Evolutionary conservation across 2,888 invertebrate genomes (phyloP), one percentile per base, ranked within the genome.

Genomic region (Athalia rosae): DNA sequence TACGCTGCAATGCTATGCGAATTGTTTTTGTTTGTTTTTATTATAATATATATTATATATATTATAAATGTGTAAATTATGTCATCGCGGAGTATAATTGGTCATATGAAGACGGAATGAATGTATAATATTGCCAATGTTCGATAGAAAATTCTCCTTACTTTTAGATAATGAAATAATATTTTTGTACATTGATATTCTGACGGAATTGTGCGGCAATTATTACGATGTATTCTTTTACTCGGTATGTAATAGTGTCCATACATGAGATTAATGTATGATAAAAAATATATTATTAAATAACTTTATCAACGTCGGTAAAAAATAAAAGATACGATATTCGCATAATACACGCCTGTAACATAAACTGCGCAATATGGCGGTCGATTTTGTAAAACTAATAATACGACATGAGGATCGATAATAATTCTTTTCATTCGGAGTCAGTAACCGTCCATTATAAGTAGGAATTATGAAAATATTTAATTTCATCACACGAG

Each of bases 361-460:
- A 28, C 28, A 2, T 28, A 28, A 2, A 28, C 28, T 28, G 28
- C 28, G 28, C 28, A 28, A 28, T 28, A 28, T 28, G 28, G 28
- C 28, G 28, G 28, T 28, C 28, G n/a, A 63, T 43, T 45, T 63
- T 63, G 7, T 7, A 9, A 48, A 4, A 47, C n/a, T 41, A 6
- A 53, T 53, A 53, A 67, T 47, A 6, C 13, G 5, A 7, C 43
- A 15, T n/a, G 2, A 3, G 11, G 3, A 41, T 28, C 41, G n/a
- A 69, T 11, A n/a, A 11, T 69, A n/a, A 11, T 69, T 5, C 28
- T 28, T 28, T 69, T 53, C 43, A 43, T 56, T 41, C 41, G 69
- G 50, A 69, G 53, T 56, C 69, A 56, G 43, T 56, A 43, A 69
- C 69, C 69, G 69, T 69, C 69, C 69, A 71, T 64, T 61, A 64